Evolutionary conservation across 2,113 vertebrate genomes (phyloP).

Genomic region (Eidolon helvum): DNA sequence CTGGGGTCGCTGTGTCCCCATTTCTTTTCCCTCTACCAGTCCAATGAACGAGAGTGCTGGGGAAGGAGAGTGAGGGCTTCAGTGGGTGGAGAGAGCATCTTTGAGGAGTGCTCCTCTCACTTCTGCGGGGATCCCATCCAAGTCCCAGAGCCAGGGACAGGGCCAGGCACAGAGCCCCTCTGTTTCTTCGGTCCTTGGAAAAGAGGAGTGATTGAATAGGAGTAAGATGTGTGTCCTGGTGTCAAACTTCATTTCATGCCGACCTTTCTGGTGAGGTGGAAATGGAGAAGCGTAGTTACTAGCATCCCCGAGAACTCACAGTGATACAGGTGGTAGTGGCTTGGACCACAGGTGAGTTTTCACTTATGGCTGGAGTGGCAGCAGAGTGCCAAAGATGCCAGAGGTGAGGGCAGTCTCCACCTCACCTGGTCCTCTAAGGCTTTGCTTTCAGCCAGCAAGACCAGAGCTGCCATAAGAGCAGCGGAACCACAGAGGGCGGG

Average conservation of each 20-base stretch:
- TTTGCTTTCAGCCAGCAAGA: neutral
- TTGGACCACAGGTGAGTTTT: neutral
- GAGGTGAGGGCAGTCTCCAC: fast-evolving
- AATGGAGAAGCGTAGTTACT: neutral
- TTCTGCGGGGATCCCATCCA: fast-evolving
- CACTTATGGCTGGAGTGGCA: fast-evolving
- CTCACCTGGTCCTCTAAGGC: neutral
- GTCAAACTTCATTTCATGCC: neutral
- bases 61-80: fast-evolving
- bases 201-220: neutral
- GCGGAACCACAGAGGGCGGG: no score
- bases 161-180: no score
- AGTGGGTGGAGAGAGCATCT: neutral
- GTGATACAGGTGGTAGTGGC: fast-evolving
- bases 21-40: neutral
- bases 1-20: fast-evolving
- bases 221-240: neutral
- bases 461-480: neutral
- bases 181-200: neutral
- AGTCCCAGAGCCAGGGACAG: neutral
- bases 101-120: neutral
- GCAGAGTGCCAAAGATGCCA: neutral
- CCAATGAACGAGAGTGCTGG: neutral
- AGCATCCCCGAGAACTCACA: neutral
- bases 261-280: neutral